Conservation (phyloP, 2,888 invertebrate genomes). For the Folsomia manolachei region DNA sequence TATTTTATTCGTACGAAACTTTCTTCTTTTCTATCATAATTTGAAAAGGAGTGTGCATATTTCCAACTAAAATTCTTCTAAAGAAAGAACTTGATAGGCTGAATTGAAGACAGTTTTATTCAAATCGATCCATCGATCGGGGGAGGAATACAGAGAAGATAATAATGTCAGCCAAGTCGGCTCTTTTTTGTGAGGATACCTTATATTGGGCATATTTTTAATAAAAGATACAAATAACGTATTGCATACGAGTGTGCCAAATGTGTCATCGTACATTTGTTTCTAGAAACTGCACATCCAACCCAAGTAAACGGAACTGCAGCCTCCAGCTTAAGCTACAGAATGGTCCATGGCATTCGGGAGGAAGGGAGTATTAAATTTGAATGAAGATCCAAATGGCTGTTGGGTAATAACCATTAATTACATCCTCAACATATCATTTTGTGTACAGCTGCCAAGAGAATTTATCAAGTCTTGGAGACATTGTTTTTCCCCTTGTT, state of each 20-base stretch:
- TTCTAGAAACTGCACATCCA: no score
- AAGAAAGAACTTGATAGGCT: no score
- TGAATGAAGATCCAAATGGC: constrained; percentile 11
- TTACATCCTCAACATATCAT: constrained; percentile 26
- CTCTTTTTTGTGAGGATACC: no score
- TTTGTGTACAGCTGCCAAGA: constrained; percentile 6
- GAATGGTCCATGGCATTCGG: background rate
- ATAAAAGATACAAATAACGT: background rate
- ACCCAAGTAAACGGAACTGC: no score
- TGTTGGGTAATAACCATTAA: constrained; percentile 30
- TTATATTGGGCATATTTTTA: background rate
- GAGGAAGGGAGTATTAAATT: background rate
- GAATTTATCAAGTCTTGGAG: background rate
- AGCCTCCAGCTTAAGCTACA: no score
- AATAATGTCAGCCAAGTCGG: no score
- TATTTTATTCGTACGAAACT: no score
- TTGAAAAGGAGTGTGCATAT: no score
- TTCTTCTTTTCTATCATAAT: no score
- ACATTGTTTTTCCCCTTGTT: no score
- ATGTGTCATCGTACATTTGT: background rate
- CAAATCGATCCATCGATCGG: background rate
- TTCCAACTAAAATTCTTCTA: no score
- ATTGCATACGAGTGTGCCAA: background rate
- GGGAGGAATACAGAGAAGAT: no score
- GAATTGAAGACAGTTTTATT: background rate